Percentiles rank a stretch among this genome's conserved stretches.
phyloP scores from a whole-genome alignment of 2,113 vertebrate species.

The Phalacrocorax pelagicus region DNA sequence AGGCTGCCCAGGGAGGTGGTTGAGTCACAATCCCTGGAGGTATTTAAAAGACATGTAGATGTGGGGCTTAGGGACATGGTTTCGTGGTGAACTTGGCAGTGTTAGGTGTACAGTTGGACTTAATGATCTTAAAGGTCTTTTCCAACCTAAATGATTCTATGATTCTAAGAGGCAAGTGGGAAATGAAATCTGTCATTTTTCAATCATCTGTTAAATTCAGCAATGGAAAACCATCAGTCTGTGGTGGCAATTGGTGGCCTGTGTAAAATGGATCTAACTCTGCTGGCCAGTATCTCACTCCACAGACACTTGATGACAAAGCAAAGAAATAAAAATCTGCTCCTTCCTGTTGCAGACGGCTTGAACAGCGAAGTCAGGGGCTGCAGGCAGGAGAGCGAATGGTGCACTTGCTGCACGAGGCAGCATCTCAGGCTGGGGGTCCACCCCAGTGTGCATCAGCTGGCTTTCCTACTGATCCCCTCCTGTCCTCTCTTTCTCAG shows the following conservation, averaged over 20 bases:
- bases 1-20: too few relatives aligned
- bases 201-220: not conserved
- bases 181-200: not conserved
- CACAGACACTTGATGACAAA: not conserved
- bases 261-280: not conserved
- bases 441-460: rapidly evolving
- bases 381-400: not conserved
- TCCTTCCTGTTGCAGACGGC: not conserved
- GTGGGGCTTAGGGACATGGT: too few relatives aligned
- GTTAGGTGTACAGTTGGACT: too few relatives aligned
- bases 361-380: not conserved
- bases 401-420: rapidly evolving
- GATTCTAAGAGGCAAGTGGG: not conserved
- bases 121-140: too few relatives aligned
- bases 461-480: not conserved
- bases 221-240: not conserved
- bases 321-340: not conserved
- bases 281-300: not conserved
- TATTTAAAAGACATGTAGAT: too few relatives aligned
- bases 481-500: not conserved
- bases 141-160: too few relatives aligned
- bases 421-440: too few relatives aligned
- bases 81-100: too few relatives aligned
- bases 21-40: too few relatives aligned
- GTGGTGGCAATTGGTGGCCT: not conserved